Percentiles rank a stretch among this genome's conserved stretches.
Conservation (phyloP, 2,888 invertebrate species). For the Agonum fuliginosum region DNA sequence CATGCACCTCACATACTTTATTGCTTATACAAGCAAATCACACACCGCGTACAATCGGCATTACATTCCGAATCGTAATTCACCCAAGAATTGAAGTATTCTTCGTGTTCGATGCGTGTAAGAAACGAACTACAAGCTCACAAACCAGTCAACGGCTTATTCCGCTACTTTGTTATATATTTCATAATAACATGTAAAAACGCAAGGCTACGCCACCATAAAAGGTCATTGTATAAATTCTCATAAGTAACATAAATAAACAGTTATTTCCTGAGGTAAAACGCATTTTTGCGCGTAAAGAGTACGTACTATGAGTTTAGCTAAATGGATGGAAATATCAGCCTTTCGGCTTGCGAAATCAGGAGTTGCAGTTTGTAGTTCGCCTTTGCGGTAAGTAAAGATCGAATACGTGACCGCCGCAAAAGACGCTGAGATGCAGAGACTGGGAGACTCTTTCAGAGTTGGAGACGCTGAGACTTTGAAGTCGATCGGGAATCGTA, state of each 20-base stretch:
- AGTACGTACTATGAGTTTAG: neutral
- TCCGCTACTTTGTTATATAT: slow-evolving; percentile 20
- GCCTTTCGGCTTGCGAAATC: slow-evolving; percentile 29
- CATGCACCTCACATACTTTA: neutral
- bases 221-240: slow-evolving; percentile 52
- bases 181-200: slow-evolving; percentile 36
- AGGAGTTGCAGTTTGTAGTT: slow-evolving; percentile 11
- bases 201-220: slow-evolving; percentile 44
- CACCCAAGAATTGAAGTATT: neutral
- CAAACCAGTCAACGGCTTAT: neutral
- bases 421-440: no score
- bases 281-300: slow-evolving; percentile 40
- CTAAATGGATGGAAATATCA: slow-evolving; percentile 12
- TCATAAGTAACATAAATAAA: slow-evolving; percentile 53
- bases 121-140: neutral
- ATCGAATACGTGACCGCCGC: slow-evolving; percentile 37
- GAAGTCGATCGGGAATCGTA: no score
- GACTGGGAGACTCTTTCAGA: no score
- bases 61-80: neutral
- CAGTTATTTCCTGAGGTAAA: slow-evolving; percentile 48
- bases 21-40: neutral
- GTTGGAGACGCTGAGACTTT: no score
- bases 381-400: slow-evolving; percentile 7
- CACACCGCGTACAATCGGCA: neutral
- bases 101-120: slow-evolving; percentile 6